phyloP scores from a whole-genome alignment of 2,888 invertebrate species.

The Andrena minutula region DNA sequence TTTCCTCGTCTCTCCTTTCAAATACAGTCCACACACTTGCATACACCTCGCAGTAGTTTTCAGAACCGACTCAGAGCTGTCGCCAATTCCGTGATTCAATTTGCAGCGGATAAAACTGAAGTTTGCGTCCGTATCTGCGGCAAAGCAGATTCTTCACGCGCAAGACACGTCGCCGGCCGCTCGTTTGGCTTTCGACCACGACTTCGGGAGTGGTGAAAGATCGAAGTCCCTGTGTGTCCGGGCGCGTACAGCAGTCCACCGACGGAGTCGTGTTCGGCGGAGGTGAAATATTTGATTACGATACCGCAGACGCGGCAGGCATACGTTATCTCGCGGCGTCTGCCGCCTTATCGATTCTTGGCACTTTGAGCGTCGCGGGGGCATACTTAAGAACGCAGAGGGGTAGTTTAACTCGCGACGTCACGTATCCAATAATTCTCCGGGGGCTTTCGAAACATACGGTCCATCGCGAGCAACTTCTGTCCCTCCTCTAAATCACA shows the following conservation, averaged over 20 bases:
- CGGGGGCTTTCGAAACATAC: conserved; percentile 70
- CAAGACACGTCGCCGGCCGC: not conserved
- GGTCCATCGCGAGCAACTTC: conserved; percentile 71
- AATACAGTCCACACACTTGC: no score
- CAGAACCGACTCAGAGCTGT: not conserved
- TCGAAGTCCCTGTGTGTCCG: not conserved
- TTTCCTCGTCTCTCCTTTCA: no score
- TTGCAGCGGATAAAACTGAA: conserved; percentile 1
- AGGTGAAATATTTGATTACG: conserved; percentile 42
- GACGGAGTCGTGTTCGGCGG: conserved; percentile 4
- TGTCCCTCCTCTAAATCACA: conserved; percentile 72
- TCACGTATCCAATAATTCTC: conserved; percentile 73
- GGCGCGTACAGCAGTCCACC: not conserved
- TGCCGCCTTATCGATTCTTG: conserved; percentile 50
- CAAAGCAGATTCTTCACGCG: not conserved
- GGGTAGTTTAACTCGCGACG: conserved; percentile 53
- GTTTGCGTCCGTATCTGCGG: not conserved
- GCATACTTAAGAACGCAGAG: conserved; percentile 34
- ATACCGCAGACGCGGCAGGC: conserved; percentile 5
- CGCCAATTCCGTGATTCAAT: not conserved
- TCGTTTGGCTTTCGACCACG: not conserved
- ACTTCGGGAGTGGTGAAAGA: not conserved
- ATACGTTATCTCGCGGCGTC: conserved; percentile 25
- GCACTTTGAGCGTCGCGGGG: conserved; percentile 42
- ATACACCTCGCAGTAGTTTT: not conserved